Conservation (phyloP, 2,888 invertebrate genomes). For the Dynastes grantii region DNA sequence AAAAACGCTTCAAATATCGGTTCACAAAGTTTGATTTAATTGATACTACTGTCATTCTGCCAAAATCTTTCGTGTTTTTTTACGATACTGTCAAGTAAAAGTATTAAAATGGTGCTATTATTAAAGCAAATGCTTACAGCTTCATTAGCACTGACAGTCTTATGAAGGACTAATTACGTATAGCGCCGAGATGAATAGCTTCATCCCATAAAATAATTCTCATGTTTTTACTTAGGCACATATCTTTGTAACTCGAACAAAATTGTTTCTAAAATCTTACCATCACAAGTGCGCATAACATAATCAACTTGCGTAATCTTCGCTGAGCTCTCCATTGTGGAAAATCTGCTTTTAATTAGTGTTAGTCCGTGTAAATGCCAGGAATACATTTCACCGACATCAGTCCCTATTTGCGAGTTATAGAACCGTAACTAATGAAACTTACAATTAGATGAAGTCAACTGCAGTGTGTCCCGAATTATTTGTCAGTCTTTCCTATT, state of each 20-base stretch:
- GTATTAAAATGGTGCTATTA: too few species aligned
- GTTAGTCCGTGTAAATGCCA: conserved; percentile 8
- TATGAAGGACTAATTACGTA: neutral
- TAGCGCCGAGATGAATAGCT: conserved; percentile 4
- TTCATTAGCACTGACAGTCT: neutral
- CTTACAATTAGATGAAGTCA: too few species aligned
- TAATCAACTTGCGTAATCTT: conserved; percentile 19
- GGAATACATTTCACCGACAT: neutral
- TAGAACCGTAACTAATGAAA: neutral
- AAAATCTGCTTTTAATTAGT: conserved; percentile 20
- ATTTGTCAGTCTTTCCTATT: too few species aligned
- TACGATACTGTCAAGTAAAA: too few species aligned
- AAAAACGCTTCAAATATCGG: too few species aligned
- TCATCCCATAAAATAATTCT: conserved; percentile 10
- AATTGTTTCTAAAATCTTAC: conserved; percentile 23
- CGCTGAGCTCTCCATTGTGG: conserved; percentile 8
- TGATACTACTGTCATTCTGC: too few species aligned
- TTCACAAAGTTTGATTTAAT: too few species aligned
- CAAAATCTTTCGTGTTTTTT: too few species aligned
- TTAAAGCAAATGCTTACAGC: neutral
- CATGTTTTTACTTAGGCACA: conserved; percentile 1
- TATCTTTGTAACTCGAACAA: conserved; percentile 1
- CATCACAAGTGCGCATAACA: neutral
- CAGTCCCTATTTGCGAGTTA: neutral
- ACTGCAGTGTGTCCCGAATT: neutral